phyloP scores from a whole-genome alignment of 1,140 invertebrate genomes.

The Anoplophora glabripennis region DNA sequence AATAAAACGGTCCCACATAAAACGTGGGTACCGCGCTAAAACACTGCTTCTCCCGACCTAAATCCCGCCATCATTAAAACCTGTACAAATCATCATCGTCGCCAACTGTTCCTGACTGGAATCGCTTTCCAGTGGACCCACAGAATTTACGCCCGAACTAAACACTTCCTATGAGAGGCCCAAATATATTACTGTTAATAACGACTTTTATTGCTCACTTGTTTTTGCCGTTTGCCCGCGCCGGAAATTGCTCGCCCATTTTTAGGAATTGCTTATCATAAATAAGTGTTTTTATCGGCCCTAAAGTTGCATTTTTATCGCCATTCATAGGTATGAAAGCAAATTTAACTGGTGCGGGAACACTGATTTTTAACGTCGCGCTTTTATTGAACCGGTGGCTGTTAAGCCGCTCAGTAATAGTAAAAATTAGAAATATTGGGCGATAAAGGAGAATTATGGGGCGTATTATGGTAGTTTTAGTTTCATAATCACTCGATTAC shows the following conservation, averaged over 20 bases:
- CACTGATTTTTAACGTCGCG: too few relatives aligned
- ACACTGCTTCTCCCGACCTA: neutral
- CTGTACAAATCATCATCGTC: constrained; percentile 43
- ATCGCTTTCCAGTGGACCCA: constrained; percentile 43
- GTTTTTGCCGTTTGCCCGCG: constrained; percentile 20
- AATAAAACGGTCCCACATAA: too few relatives aligned
- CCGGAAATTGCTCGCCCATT: constrained; percentile 19
- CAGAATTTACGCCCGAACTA: constrained; percentile 37
- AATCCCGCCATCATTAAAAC: constrained; percentile 39
- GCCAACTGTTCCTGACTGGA: constrained; percentile 43
- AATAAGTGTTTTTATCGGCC: constrained; percentile 21
- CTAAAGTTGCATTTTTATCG: constrained; percentile 6
- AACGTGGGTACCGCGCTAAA: too few relatives aligned
- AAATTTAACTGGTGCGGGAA: neutral
- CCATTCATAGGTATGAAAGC: constrained; percentile 2
- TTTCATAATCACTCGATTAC: too few relatives aligned
- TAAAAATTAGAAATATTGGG: too few relatives aligned
- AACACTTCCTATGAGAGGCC: constrained; percentile 29
- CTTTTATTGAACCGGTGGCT: too few relatives aligned
- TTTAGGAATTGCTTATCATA: constrained; percentile 25
- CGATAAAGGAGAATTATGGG: too few relatives aligned
- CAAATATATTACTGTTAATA: constrained; percentile 39
- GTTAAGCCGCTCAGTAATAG: too few relatives aligned
- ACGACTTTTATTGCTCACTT: constrained; percentile 39
- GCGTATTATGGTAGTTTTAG: too few relatives aligned